These are phyloP conservation scores for Nematostella vectensis DNA, from an alignment of 92 coral and sea anemone species.

Conservation along the genomic window DNA sequence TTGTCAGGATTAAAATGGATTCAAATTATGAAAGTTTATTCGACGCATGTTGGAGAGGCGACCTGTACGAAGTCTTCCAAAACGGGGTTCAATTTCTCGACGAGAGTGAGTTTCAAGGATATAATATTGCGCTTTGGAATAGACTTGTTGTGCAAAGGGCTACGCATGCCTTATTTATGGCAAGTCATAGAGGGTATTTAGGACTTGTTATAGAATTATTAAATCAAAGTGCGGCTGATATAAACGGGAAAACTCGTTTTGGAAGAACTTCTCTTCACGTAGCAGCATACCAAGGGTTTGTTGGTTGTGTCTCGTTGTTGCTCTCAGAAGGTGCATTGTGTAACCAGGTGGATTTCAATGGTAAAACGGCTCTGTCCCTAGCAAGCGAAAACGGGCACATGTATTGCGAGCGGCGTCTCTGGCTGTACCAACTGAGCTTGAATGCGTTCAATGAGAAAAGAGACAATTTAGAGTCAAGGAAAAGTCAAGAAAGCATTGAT, in stretches of 20 bases:
- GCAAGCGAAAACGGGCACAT: constrained; percentile 82
- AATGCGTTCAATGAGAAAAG: constrained; percentile 9
- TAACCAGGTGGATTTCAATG: constrained; percentile 55
- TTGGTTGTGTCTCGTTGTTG: constrained; percentile 87
- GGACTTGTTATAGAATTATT: constrained; percentile 79
- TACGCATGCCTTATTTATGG: constrained; percentile 78
- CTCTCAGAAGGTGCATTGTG: constrained; percentile 81
- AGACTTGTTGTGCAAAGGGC: constrained; percentile 83
- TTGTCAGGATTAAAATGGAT: constrained; percentile 69
- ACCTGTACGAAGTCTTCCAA: constrained; percentile 80
- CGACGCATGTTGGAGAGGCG: constrained; percentile 92
- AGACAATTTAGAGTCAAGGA: background rate
- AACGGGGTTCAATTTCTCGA: constrained; percentile 83
- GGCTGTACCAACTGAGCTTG: constrained; percentile 68
- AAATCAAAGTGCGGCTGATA: constrained; percentile 82
- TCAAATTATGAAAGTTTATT: constrained; percentile 65
- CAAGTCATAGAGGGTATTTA: constrained; percentile 86
- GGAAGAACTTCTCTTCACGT: constrained; percentile 84
- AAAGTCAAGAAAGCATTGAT: background rate
- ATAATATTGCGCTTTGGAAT: constrained; percentile 80
- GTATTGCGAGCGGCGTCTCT: constrained; percentile 81
- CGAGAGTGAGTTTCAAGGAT: constrained; percentile 41
- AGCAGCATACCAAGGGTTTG: constrained; percentile 94
- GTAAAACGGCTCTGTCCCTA: constrained; percentile 63
- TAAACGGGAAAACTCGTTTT: constrained; percentile 75